Evolutionary conservation across 1,140 invertebrate species (phyloP), one percentile per base, ranked within the genome.

Genomic region (Schlechtendalia chinensis): DNA sequence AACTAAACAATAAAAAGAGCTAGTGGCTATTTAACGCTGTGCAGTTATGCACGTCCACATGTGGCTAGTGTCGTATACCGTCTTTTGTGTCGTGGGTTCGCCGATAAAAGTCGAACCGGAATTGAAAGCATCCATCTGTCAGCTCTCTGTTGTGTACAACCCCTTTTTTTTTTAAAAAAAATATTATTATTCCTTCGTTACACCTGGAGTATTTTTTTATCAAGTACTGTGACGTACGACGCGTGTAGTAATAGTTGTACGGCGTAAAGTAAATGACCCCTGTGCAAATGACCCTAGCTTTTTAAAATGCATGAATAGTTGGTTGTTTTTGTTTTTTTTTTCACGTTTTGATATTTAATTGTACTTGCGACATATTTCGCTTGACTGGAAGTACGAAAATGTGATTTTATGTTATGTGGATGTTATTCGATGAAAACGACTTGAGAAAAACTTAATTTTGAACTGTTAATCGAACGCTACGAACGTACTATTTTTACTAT

Each of bases 81-180:
- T 47, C 58, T 79, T 58, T 79, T 61, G 56, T 61, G 56, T 61
- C 29, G 16, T 59, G 12, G 11, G 71, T 74, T 56, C 32, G 32
- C n/a, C 29, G 72, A 61, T 61, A 61, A 79, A 79, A 79, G 75
- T 79, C 75, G 58, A 77, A 79, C 75, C 58, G 58, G 75, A 79
- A 79, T 79, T 79, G 75, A 79, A 79, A 63, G 75, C 75, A 63
- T 63, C 75, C 75, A 79, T 79, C 75, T 79, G 75, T 79, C 45
- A 10, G 39, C 24, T 61, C 39, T 61, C 14, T 59, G 22, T 39
- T 72, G 22, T 6, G 17, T 47, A 47, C 75, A 79, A 63, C 75
- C 75, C 75, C 32, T 47, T 77, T 77, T 77, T 75, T 50, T 4
- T 39, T n/a, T n/a, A n/a, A n/a, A n/a, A n/a, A n/a, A n/a, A 39